Evolutionary conservation across 2,888 invertebrate species (phyloP).

Genomic region (Lasioglossum zephyrum): DNA sequence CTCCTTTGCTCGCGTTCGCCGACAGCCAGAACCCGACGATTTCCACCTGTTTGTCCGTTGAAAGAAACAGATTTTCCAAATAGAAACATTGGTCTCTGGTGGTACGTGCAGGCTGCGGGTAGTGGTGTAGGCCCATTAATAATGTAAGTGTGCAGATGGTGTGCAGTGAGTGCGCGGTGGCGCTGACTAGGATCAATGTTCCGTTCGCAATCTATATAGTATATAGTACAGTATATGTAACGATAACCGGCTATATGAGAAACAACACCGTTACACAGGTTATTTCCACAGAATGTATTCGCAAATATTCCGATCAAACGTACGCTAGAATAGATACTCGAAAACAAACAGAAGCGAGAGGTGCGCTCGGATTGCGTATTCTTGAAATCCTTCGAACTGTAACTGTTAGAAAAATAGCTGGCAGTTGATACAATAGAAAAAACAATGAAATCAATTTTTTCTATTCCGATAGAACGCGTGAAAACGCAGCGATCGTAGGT

Average conservation of each 20-base stretch:
- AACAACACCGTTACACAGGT: conserved; percentile 67
- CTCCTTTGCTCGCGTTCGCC: not conserved
- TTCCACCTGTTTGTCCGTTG: conserved; percentile 29
- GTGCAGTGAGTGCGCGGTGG: conserved; percentile 76
- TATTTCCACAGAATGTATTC: conserved; percentile 65
- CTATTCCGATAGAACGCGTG: not conserved
- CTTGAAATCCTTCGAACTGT: conserved; percentile 10
- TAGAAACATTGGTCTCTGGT: conserved; percentile 62
- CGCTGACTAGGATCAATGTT: conserved; percentile 81
- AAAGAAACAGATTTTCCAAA: conserved; percentile 65
- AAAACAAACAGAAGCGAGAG: conserved; percentile 40
- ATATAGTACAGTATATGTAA: conserved; percentile 62
- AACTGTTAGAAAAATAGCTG: not conserved
- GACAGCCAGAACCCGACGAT: not conserved
- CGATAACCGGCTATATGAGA: conserved; percentile 60
- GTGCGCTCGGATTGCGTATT: conserved; percentile 28
- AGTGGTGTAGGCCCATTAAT: conserved; percentile 79
- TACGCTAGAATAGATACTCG: conserved; percentile 43
- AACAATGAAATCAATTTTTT: not conserved
- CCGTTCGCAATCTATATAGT: conserved; percentile 72
- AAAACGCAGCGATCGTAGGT: not conserved
- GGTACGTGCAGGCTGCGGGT: conserved; percentile 58
- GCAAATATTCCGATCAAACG: conserved; percentile 67
- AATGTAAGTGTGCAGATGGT: conserved; percentile 81
- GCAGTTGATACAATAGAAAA: not conserved